Evolutionary conservation across 2,888 invertebrate species (phyloP).

Genomic region (Eudasyphora cyanicolor): DNA sequence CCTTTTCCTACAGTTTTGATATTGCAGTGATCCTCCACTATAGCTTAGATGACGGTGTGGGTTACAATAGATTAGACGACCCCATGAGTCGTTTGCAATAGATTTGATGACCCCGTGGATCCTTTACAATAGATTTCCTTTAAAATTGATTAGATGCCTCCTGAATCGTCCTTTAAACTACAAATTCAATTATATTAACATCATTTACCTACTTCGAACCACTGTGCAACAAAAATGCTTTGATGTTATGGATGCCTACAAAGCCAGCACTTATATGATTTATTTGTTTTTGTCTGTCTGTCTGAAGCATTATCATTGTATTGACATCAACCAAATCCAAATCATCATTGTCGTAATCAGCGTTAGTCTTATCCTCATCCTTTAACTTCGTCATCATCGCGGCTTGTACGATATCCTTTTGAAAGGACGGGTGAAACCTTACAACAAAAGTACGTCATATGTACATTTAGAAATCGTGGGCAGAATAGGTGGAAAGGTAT

Average conservation of each 20-base stretch:
- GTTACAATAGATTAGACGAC: too few relatives aligned
- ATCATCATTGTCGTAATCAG: not conserved
- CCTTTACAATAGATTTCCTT: too few relatives aligned
- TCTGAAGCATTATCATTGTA: constrained; percentile 24
- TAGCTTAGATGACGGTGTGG: too few relatives aligned
- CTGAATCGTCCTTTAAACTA: too few relatives aligned
- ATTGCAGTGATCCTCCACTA: too few relatives aligned
- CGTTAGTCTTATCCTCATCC: not conserved
- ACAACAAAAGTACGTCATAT: not conserved
- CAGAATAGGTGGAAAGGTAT: not conserved
- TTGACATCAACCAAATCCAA: constrained; percentile 36
- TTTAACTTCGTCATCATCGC: not conserved
- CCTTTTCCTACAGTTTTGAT: too few relatives aligned
- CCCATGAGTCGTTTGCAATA: too few relatives aligned
- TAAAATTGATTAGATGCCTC: too few relatives aligned
- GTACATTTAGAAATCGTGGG: not conserved
- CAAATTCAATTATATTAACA: too few relatives aligned
- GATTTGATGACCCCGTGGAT: too few relatives aligned
- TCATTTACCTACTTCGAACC: too few relatives aligned
- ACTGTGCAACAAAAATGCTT: not conserved
- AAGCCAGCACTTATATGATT: not conserved
- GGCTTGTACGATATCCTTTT: not conserved
- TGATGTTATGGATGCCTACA: not conserved
- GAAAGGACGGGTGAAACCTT: not conserved
- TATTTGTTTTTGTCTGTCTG: not conserved